Base-by-base conservation (phyloP, 2,113 vertebrate genomes). In the Butorides virescens region DNA sequence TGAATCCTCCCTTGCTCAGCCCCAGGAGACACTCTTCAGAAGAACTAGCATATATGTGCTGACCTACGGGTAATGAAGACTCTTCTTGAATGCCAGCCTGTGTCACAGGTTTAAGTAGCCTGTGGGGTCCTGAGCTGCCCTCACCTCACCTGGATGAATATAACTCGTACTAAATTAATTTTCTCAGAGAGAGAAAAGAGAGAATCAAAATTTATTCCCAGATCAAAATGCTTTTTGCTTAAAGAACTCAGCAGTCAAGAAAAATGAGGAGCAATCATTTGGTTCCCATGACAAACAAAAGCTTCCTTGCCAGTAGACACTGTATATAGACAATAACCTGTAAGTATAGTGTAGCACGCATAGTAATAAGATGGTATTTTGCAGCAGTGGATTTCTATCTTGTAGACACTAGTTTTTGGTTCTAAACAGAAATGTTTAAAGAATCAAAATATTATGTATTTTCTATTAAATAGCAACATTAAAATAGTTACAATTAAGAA, bases 271-370 rank as follows among this genome's bases (percentile, higher is more conserved):
- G 47, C 87, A 93, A 90, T 92, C 66, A 66, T 70, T 83, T 75
- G 62, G 80, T 82, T 95, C 91, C 77, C 89, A 62, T n/a, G 88
- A 96, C 90, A 96, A 97, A 96, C 93, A 97, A 93, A 96, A 93
- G 77, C 91, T 82, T 91, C 92, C 92, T 93, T 30, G 11, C 62
- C 47, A 50, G 56, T 21, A 95, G 88, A 96, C 50, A 15, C 26
- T 56, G 73, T 49, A 34, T 88, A 88, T 91, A 83, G 86, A 93
- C 88, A 89, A 85, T 72, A 90, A 93, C 75, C 78, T 74, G 62
- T 39, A 44, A 74, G 80, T n/a, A 44, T 34, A 42, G 39, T 2
- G 0, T 15, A 90, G 81, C 47, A 70, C 1, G 15, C 74, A 84
- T 59, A 95, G 71, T 46, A 90, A 82, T 72, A 63, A 76, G 89